These are phyloP conservation scores for Porphyrio hochstetteri DNA, from an alignment of 2,113 vertebrate genomes.

Conservation along the genomic window DNA sequence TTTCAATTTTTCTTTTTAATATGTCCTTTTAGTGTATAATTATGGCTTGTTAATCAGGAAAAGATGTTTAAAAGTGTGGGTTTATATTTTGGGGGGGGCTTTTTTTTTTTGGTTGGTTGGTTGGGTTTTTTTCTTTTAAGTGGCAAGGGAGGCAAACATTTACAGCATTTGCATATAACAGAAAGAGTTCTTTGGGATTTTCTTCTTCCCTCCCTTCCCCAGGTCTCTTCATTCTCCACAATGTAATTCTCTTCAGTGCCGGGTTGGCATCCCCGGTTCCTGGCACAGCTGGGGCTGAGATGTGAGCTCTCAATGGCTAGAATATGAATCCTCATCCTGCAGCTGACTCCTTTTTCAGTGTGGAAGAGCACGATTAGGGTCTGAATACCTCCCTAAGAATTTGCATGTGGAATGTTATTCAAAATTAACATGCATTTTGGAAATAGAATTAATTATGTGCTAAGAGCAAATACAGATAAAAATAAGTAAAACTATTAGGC, in stretches of 20 bases:
- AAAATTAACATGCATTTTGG: constrained; percentile 4
- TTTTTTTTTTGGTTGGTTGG: background rate
- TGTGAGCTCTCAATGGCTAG: background rate
- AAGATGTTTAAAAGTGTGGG: background rate
- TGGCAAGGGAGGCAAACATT: background rate
- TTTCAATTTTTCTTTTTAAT: background rate
- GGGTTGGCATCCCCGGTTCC: background rate
- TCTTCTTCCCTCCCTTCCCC: background rate
- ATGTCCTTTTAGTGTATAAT: background rate
- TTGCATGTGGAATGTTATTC: background rate
- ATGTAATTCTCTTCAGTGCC: background rate
- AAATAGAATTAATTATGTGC: background rate
- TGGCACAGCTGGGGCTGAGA: background rate
- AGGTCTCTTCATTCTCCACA: background rate
- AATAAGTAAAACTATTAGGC: background rate
- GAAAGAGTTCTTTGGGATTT: background rate
- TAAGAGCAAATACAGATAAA: background rate
- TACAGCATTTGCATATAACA: background rate
- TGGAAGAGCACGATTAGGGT: background rate
- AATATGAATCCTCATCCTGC: background rate
- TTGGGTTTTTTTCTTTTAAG: background rate
- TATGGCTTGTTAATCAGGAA: background rate
- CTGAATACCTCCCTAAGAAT: background rate
- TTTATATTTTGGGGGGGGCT: background rate
- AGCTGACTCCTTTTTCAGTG: background rate